Evolutionary conservation across 2,797 vertebrate genomes (phyloP).

Genomic region (Smutsia temminckii): DNA sequence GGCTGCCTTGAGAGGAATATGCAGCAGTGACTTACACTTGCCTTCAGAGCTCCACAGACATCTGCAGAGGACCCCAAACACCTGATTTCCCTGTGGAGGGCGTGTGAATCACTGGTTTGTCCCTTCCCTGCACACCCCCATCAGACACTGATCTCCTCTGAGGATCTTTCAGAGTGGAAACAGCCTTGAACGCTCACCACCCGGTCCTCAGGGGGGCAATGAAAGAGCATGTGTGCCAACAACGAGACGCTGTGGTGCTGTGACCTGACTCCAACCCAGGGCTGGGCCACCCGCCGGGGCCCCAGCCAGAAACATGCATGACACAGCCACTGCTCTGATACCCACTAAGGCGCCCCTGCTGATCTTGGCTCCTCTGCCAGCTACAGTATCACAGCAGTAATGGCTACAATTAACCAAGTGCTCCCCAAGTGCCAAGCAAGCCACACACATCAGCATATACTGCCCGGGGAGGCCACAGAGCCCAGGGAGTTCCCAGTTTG

Average conservation of each 20-base stretch:
- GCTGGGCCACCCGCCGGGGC: not conserved
- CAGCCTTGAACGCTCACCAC: not conserved
- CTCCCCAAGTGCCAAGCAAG: not conserved
- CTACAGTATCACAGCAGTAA: not conserved
- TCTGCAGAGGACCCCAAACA: not conserved
- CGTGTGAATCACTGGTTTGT: too few species aligned
- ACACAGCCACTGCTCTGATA: not conserved
- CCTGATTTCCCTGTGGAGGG: rapidly evolving
- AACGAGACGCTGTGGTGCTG: not conserved
- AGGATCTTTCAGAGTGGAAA: not conserved
- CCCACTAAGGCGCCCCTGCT: not conserved
- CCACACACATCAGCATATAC: not conserved
- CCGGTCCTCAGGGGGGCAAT: not conserved
- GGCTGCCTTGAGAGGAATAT: not conserved
- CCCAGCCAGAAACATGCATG: not conserved
- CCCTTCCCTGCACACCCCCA: too few species aligned
- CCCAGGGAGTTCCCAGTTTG: not conserved
- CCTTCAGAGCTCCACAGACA: not conserved
- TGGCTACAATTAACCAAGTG: not conserved
- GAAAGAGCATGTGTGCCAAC: not conserved
- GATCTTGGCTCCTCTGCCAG: not conserved
- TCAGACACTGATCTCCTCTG: not conserved
- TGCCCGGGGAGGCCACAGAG: not conserved
- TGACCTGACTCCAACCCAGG: not conserved
- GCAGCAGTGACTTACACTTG: not conserved